A percentile compares a stretch with the other conserved stretches of the same genome.
phyloP scores from a whole-genome alignment of 2,888 invertebrate species.

The Heliconius erato region DNA sequence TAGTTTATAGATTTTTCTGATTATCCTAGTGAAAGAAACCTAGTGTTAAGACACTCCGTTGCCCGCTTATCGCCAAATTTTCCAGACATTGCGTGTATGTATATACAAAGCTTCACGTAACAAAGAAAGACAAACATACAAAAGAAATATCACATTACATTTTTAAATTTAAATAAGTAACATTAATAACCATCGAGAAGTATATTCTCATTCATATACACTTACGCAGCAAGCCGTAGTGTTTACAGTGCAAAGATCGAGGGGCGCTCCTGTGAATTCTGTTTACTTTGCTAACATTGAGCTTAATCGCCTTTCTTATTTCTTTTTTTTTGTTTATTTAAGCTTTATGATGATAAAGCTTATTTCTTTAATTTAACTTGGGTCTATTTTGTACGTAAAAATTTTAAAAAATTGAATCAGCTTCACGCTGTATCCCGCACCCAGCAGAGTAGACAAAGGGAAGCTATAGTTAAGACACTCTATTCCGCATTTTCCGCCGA shows the following conservation, averaged over 20 bases:
- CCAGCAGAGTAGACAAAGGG: background rate
- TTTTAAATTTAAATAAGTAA: background rate
- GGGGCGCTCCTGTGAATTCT: slow-evolving; percentile 61
- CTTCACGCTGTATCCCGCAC: background rate
- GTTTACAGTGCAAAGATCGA: slow-evolving; percentile 72
- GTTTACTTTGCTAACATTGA: slow-evolving; percentile 74
- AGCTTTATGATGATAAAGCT: slow-evolving; percentile 22
- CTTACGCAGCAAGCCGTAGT: slow-evolving; percentile 45
- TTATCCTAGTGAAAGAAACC: too few relatives aligned
- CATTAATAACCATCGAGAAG: background rate
- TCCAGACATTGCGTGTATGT: too few relatives aligned
- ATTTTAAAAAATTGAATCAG: background rate
- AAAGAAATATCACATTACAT: background rate
- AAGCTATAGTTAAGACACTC: background rate
- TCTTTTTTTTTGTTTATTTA: slow-evolving; percentile 58
- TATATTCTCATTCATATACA: slow-evolving; percentile 19
- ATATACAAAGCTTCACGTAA: too few relatives aligned
- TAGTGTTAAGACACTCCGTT: too few relatives aligned
- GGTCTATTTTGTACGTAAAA: background rate
- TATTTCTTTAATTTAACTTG: slow-evolving; percentile 7
- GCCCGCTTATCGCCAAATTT: too few relatives aligned
- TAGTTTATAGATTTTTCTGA: too few relatives aligned
- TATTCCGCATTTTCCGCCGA: background rate
- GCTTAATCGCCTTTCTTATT: slow-evolving; percentile 76
- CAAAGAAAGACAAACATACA: background rate